Base-by-base conservation (phyloP, 2,888 invertebrate species). In the Hedya salicella region DNA sequence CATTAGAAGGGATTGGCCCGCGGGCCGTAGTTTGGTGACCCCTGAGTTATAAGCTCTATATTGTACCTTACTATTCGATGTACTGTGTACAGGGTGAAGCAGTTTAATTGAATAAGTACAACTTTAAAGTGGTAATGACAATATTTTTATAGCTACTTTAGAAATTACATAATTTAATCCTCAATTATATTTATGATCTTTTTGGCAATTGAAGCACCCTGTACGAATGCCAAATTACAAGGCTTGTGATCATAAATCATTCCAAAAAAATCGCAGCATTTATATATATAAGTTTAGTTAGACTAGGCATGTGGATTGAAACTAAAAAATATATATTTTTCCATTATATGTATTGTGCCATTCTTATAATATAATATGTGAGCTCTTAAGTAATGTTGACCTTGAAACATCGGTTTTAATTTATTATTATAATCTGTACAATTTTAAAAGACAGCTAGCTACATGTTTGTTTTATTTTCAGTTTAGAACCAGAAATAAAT, bases 181-280 rank as follows among this genome's bases (percentile, higher is more conserved):
- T 36, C 25, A 25, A 19, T 19, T 48, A 4, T 48, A 19, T 48
- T 49, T 49, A 25, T 39, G 5, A 50, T 32, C 1, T 13, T 14
- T 67, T 42, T 59, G 39, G n/a, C 36, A 32, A 44, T n/a, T 21
- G 14, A 40, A 48, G 21, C 48, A 48, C 19, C 13, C 39, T 48
- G 30, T 60, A 53, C 4, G 21, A 1, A 62, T 36, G 49, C 67
- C 60, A 71, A 70, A 69, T 57, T 68, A 66, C 44, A 90, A 90
- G 90, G 89, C 89, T 90, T 90, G 90, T 91, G 90, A 89, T 83
- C 70, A 69, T 64, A 79, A 84, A 85, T 81, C 87, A 89, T 90
- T 91, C 90, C 90, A 89, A 86, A 86, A 81, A 76, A 78, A 82
- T 75, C 81, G 76, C 72, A 77, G 79, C 75, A 25, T 72, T 44